Evolutionary conservation across 2,113 vertebrate genomes (phyloP).

Genomic region (Callorhinus ursinus): DNA sequence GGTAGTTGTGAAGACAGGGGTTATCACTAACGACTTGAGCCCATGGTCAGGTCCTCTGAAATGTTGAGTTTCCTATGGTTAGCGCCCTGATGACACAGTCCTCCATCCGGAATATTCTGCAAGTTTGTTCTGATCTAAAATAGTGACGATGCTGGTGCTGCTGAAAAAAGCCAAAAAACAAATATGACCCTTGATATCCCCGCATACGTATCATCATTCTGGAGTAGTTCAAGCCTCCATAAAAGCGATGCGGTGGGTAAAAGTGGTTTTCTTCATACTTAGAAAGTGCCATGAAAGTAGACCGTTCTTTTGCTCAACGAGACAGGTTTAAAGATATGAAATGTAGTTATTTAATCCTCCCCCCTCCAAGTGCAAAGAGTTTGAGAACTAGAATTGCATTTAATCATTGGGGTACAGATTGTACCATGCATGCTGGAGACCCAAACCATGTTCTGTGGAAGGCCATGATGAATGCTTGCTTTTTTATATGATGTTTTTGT

Average conservation of each 20-base stretch:
- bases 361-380: not conserved
- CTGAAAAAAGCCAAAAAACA: not conserved
- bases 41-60: not conserved
- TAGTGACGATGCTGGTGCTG: too few relatives aligned
- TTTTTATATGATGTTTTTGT: not conserved
- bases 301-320: not conserved
- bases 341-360: not conserved
- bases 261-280: conserved; percentile 16
- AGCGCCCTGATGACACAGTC: not conserved
- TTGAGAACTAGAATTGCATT: not conserved
- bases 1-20: not conserved
- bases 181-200: not conserved
- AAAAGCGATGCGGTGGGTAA: not conserved
- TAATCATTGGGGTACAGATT: not conserved
- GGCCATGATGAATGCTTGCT: not conserved
- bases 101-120: not conserved
- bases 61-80: not conserved
- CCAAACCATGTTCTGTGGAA: not conserved
- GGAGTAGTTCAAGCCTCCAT: not conserved
- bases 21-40: not conserved
- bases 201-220: not conserved
- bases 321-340: not conserved
- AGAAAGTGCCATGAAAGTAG: conserved; percentile 27
- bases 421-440: not conserved
- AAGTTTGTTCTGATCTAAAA: not conserved